Base-by-base conservation (phyloP, 2,113 vertebrate species). In the Syngnathus floridae region DNA sequence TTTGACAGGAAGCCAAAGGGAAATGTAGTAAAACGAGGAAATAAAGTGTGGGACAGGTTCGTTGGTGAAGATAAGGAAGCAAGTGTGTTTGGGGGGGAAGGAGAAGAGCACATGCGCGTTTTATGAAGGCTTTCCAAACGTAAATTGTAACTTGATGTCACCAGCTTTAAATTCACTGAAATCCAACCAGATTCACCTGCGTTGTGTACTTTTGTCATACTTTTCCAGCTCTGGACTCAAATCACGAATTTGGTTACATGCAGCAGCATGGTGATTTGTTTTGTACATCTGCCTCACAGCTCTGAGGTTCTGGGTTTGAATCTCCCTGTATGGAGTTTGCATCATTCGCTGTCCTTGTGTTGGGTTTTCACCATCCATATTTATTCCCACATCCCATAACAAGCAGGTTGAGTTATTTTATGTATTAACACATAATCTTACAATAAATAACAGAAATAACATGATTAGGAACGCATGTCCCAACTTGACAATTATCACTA, bases 1-100 rank as follows among this genome's bases (percentile, higher is more conserved):
- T 16, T 43, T 7, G 13, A 43, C 38, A 43, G 59, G 59, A 38
- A n/a, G 36, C 17, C 36, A 60, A 60, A 38, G 14, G 19, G 57
- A 60, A 58, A 37, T 38, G 56, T 38, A 10, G 10, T 58, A 10
- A 58, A 58, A 37, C 56, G 51, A 60, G 37, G 37, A 69, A 55
- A 62, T 9, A 64, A 64, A 80, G 64, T 83, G 82, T 78, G 82
- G 73, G 70, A 79, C 76, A 75, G 65, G 73, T 83, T 71, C 77
- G 76, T 72, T 79, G 84, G 88, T 87, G 78, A 83, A 88, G 83
- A 86, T 61, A 80, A 84, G 74, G 84, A 76, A 83, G 72, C 74
- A 69, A 67, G 74, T 61, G 17, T 19, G 37, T 41, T 21, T 11
- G 26, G 40, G 26, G n/a, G 26, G 40, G 26, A 43, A 16, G 59